A percentile compares a stretch with the other conserved stretches of the same genome.
These are phyloP conservation scores for Urocolius indicus DNA, from an alignment of 2,113 vertebrate genomes.

Conservation along the genomic window DNA sequence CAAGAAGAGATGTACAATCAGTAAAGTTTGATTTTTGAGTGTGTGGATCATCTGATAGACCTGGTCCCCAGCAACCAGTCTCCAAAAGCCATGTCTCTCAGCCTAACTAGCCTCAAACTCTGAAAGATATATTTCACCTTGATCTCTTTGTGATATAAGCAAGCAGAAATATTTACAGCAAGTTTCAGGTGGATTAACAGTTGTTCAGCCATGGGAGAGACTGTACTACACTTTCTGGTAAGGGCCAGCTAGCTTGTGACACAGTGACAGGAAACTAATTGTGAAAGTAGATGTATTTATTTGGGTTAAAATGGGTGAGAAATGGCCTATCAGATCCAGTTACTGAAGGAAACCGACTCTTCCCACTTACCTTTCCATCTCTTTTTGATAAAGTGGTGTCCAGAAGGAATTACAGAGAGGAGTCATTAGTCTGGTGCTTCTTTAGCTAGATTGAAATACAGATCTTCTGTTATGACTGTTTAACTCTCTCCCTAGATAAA, in stretches of 20 bases:
- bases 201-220: background rate
- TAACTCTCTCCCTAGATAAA: slow-evolving; percentile 83
- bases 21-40: background rate
- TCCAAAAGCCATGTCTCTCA: background rate
- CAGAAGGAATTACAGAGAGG: background rate
- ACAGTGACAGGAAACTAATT: background rate
- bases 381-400: background rate
- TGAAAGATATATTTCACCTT: background rate
- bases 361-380: background rate
- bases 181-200: background rate
- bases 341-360: background rate
- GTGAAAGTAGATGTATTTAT: background rate
- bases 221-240: background rate
- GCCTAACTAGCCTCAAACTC: background rate
- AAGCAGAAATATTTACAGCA: background rate
- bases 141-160: background rate
- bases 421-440: background rate
- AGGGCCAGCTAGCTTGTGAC: background rate
- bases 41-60: background rate
- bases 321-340: background rate
- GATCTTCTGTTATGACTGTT: background rate
- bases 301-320: background rate
- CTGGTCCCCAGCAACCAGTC: background rate
- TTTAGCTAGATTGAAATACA: background rate
- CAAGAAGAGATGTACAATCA: background rate